Evolutionary conservation across 2,113 vertebrate genomes (phyloP).

Genomic region (Progne subis): DNA sequence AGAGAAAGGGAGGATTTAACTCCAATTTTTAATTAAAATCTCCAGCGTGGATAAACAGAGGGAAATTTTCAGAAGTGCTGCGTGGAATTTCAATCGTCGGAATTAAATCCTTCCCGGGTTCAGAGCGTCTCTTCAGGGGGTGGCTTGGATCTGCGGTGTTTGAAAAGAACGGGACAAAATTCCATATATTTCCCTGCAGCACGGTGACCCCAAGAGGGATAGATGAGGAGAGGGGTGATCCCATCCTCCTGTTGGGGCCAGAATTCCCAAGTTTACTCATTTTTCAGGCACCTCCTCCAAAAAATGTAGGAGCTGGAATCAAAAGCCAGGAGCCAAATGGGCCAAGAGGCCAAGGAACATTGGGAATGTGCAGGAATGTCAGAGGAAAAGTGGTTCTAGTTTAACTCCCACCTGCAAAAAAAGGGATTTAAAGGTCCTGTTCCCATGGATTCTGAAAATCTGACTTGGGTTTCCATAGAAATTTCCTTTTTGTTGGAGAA

Average conservation of each 20-base stretch:
- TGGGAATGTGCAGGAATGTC: neutral
- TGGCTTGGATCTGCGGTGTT: neutral
- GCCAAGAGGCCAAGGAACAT: neutral
- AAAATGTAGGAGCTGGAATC: neutral
- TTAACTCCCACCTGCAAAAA: neutral
- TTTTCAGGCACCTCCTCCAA: neutral
- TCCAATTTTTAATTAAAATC: neutral
- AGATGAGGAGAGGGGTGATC: neutral
- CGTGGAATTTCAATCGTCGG: neutral
- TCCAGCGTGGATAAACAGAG: neutral
- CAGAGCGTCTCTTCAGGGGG: neutral
- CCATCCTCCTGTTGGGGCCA: neutral
- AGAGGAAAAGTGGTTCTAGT: fast-evolving
- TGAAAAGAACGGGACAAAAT: neutral
- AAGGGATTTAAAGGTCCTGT: fast-evolving
- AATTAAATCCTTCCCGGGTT: neutral
- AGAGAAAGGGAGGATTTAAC: neutral
- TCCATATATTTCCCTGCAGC: fast-evolving
- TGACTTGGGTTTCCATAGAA: neutral
- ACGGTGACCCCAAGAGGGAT: fast-evolving
- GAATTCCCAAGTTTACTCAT: fast-evolving
- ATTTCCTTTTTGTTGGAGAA: neutral
- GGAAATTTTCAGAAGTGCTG: neutral
- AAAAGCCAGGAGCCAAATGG: neutral
- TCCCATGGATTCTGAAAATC: neutral